Conservation (phyloP, 2,797 vertebrate genomes). For the Hippocampus kuda region DNA sequence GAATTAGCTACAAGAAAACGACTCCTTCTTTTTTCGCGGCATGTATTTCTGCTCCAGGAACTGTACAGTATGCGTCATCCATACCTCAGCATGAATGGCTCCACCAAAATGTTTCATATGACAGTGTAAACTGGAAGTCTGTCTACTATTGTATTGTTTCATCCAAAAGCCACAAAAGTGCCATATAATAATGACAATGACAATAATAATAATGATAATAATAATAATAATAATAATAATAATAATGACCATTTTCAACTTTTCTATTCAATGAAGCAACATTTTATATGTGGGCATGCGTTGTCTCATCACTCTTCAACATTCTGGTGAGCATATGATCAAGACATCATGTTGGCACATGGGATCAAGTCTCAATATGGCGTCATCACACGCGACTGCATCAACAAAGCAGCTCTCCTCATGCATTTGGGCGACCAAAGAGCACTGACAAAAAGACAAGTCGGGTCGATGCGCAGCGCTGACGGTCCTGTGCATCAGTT, state of each 20-base stretch:
- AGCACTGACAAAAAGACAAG: not conserved
- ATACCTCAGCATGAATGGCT: not conserved
- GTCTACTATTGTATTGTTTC: not conserved
- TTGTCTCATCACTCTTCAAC: not conserved
- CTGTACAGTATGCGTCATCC: not conserved
- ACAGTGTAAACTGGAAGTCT: not conserved
- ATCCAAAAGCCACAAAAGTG: too few relatives aligned
- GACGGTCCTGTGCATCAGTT: not conserved
- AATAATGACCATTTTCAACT: not conserved
- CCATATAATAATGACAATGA: too few relatives aligned
- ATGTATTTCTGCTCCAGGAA: slow-evolving; percentile 3
- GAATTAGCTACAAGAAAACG: slow-evolving; percentile 50
- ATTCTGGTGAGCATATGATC: slow-evolving; percentile 9
- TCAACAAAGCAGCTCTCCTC: not conserved
- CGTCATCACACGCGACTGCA: not conserved
- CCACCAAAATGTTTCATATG: not conserved
- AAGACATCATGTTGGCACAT: slow-evolving; percentile 8
- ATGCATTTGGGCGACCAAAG: not conserved
- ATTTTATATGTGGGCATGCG: too few relatives aligned
- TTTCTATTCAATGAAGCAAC: not conserved
- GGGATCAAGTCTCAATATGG: slow-evolving; percentile 6
- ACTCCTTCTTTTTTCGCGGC: slow-evolving; percentile 11
- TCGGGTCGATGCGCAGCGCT: not conserved
- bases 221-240: too few relatives aligned
- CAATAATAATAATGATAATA: too few relatives aligned